These are phyloP conservation scores for Epistrophella euchroma DNA, from an alignment of 2,888 invertebrate genomes.

Conservation along the genomic window DNA sequence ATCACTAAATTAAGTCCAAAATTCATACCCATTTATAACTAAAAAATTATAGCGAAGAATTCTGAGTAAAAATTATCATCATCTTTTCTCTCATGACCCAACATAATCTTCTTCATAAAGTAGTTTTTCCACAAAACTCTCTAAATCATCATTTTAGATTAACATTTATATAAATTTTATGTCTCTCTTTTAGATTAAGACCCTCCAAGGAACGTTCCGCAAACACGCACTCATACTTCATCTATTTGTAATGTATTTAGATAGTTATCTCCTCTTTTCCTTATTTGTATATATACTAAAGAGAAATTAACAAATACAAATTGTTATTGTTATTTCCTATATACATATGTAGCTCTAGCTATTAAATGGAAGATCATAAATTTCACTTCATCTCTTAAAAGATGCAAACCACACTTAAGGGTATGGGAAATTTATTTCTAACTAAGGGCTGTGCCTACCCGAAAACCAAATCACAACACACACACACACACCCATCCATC, in stretches of 20 bases:
- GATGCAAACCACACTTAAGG: slow-evolving; percentile 9
- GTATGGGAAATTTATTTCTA: slow-evolving; percentile 60
- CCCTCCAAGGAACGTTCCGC: background rate
- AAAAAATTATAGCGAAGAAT: background rate
- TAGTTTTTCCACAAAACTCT: background rate
- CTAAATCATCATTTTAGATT: slow-evolving; percentile 1
- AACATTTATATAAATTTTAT: background rate
- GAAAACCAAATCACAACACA: slow-evolving; percentile 58
- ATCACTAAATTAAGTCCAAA: too few species aligned
- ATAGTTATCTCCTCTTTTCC: background rate
- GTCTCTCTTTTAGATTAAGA: background rate
- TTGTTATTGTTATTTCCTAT: slow-evolving; percentile 66
- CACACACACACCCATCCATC: background rate
- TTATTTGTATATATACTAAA: background rate
- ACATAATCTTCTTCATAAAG: background rate
- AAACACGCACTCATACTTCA: background rate
- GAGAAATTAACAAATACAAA: slow-evolving; percentile 73
- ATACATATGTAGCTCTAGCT: slow-evolving; percentile 21
- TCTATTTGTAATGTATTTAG: too few species aligned
- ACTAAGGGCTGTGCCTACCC: slow-evolving; percentile 10
- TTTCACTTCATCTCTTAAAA: slow-evolving; percentile 37
- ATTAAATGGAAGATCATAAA: slow-evolving; percentile 64
- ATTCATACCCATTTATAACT: background rate
- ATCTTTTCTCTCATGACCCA: background rate
- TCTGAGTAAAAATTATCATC: background rate